phyloP scores from a whole-genome alignment of 2,888 invertebrate species.

The Alentia gelatinosa region DNA sequence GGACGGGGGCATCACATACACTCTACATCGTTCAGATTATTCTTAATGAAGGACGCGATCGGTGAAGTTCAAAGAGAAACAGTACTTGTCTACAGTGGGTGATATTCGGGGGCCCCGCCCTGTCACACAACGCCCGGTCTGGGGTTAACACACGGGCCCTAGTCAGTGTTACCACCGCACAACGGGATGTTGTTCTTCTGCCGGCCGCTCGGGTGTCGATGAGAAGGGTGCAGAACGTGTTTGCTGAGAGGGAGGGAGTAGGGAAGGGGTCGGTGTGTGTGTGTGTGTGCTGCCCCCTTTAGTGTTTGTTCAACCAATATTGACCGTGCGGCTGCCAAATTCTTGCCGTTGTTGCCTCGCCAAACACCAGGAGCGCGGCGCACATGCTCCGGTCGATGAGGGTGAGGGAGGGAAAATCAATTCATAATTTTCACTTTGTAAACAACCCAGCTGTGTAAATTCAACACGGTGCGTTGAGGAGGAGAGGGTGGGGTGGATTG shows the following conservation, averaged over 20 bases:
- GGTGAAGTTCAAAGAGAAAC: no score
- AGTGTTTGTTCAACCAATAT: constrained; percentile 26
- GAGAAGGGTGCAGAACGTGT: constrained; percentile 7
- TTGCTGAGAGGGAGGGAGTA: background rate
- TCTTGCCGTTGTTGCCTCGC: constrained; percentile 30
- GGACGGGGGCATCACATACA: no score
- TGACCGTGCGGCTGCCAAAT: constrained; percentile 25
- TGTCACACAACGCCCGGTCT: no score
- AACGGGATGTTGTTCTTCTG: background rate
- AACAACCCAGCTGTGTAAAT: constrained; percentile 20
- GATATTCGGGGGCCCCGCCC: no score
- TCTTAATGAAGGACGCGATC: no score
- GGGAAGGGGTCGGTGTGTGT: background rate
- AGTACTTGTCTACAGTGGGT: no score
- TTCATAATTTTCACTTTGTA: constrained; percentile 31
- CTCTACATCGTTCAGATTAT: no score
- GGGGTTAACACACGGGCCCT: background rate
- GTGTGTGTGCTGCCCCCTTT: background rate
- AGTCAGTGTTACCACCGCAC: background rate
- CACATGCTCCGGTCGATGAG: background rate
- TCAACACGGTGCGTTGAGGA: background rate
- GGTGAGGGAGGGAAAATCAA: background rate
- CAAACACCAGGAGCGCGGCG: background rate
- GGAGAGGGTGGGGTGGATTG: background rate
- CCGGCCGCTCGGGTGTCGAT: constrained; percentile 25